Evolutionary conservation across 1,140 invertebrate species (phyloP).

Genomic region (Physella acuta): DNA sequence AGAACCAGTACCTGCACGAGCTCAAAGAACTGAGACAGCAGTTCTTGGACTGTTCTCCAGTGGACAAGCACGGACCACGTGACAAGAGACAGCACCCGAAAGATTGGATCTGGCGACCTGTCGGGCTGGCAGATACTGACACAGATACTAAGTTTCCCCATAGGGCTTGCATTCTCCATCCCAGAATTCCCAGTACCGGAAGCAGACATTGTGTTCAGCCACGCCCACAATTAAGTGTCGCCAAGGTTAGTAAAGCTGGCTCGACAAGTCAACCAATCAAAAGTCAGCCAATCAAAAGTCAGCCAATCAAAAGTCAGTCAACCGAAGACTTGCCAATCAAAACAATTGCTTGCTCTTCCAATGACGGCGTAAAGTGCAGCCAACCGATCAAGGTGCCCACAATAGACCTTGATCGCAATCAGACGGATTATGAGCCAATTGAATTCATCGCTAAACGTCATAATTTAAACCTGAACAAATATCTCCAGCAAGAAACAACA

Average conservation of each 20-base stretch:
- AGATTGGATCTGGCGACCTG: neutral
- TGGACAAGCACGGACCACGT: neutral
- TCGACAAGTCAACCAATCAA: too few species aligned
- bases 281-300: too few species aligned
- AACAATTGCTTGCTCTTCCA: too few species aligned
- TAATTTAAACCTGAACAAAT: slow-evolving; percentile 7
- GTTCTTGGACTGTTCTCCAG: neutral
- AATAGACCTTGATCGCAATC: neutral
- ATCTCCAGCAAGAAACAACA: slow-evolving; percentile 44
- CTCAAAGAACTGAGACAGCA: neutral
- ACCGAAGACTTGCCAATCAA: too few species aligned
- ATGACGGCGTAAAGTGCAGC: too few species aligned
- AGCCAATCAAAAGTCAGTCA: too few species aligned
- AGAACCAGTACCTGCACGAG: slow-evolving; percentile 1
- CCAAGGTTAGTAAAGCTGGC: too few species aligned
- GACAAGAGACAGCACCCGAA: neutral
- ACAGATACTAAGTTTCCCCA: neutral
- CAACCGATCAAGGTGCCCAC: neutral
- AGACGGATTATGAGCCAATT: slow-evolving; percentile 19
- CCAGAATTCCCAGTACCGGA: too few species aligned
- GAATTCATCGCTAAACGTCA: slow-evolving; percentile 3
- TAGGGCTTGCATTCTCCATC: neutral
- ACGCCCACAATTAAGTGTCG: too few species aligned
- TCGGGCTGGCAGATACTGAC: too few species aligned
- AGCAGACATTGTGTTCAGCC: too few species aligned